Conservation (phyloP, 2,797 vertebrate species). For the Perdix hodgsoniae region DNA sequence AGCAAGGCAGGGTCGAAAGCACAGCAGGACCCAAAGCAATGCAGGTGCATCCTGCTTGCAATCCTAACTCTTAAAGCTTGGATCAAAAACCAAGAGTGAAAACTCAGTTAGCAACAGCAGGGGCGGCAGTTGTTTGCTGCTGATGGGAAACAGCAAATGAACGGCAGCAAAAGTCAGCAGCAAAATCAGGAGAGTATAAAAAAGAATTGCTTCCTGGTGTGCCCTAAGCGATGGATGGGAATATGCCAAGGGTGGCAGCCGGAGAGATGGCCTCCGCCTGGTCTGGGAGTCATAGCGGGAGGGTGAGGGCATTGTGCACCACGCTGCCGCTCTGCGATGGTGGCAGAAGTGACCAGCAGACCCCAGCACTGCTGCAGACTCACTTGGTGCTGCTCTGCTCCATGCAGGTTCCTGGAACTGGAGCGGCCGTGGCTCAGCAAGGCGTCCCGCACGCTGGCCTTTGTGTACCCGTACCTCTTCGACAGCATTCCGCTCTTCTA, state of each 20-base stretch:
- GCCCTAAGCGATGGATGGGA: not conserved
- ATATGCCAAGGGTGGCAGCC: not conserved
- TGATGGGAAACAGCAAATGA: not conserved
- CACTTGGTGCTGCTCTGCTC: not conserved
- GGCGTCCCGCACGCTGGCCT: slow-evolving; percentile 85
- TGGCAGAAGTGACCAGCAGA: not conserved
- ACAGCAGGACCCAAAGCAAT: not conserved
- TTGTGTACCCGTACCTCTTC: slow-evolving; percentile 90
- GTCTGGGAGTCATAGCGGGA: not conserved
- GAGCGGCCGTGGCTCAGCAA: slow-evolving; percentile 84
- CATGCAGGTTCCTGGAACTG: slow-evolving; percentile 85
- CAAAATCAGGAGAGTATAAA: not conserved
- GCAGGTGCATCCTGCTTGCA: not conserved
- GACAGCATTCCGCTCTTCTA: slow-evolving; percentile 96
- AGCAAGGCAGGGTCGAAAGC: not conserved
- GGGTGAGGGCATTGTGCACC: too few relatives aligned
- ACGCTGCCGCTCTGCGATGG: not conserved
- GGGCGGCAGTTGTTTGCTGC: not conserved
- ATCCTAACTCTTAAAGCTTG: not conserved
- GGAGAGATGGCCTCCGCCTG: not conserved
- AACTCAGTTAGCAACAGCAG: not conserved
- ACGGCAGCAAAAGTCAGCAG: not conserved
- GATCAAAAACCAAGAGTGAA: not conserved
- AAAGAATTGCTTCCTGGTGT: not conserved
- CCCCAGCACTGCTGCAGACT: rapidly evolving